Evolutionary conservation across 2,888 invertebrate genomes (phyloP).

Genomic region (Endomychus coccineus): DNA sequence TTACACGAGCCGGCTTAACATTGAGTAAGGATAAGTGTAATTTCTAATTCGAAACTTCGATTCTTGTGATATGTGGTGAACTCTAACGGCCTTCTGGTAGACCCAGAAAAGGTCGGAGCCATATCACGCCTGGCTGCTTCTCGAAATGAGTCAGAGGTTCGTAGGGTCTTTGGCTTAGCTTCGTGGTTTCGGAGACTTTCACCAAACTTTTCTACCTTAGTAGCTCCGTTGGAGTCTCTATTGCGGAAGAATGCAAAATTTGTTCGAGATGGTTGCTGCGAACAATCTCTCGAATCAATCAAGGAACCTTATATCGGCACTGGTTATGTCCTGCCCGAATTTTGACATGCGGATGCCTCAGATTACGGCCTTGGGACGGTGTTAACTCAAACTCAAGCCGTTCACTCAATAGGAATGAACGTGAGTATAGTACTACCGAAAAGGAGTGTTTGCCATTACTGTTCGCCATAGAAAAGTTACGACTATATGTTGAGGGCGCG

Average conservation of each 20-base stretch:
- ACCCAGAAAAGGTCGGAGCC: constrained; percentile 20
- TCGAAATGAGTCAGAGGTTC: constrained; percentile 14
- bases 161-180: constrained; percentile 18
- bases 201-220: constrained; percentile 11
- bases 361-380: constrained; percentile 23
- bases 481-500: constrained; percentile 22
- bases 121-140: constrained; percentile 18
- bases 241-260: no score
- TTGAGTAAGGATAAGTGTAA: constrained; percentile 26
- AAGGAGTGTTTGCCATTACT: constrained; percentile 25
- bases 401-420: constrained; percentile 22
- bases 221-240: no score
- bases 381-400: constrained; percentile 23
- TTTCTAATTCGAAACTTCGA: constrained; percentile 20
- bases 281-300: no score
- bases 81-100: constrained; percentile 21
- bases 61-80: constrained; percentile 32
- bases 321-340: constrained; percentile 24
- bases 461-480: constrained; percentile 26
- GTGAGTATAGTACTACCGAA: constrained; percentile 27
- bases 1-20: constrained; percentile 11
- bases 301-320: constrained; percentile 25
- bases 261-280: no score
- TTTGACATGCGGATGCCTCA: constrained; percentile 27
- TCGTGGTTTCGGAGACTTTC: constrained; percentile 19